A percentile compares a stretch with the other conserved stretches of the same genome.
Evolutionary conservation across 2,888 invertebrate species (phyloP).

Genomic region (Noctua pronuba): DNA sequence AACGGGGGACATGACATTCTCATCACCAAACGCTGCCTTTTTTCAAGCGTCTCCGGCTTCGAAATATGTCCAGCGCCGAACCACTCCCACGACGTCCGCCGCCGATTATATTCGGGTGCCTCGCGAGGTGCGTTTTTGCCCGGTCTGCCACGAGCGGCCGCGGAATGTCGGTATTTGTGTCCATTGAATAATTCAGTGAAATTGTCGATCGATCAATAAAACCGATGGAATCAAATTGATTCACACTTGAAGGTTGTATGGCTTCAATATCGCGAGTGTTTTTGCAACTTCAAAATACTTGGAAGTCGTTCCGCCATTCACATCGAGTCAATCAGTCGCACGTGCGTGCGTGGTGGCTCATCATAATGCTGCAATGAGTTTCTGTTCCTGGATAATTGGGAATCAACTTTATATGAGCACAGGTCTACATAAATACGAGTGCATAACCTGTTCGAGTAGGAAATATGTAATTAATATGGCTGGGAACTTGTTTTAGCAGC

Average conservation of each 20-base stretch:
- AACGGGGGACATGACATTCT: conserved; percentile 90
- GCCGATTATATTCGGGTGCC: conserved; percentile 80
- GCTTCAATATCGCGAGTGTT: conserved; percentile 84
- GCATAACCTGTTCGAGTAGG: conserved; percentile 78
- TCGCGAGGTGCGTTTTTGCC: conserved; percentile 81
- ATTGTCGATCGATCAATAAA: conserved; percentile 90
- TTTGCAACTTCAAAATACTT: conserved; percentile 87
- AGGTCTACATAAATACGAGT: conserved; percentile 67
- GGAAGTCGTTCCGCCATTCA: conserved; percentile 86
- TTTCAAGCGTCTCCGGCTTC: conserved; percentile 80
- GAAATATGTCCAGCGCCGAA: conserved; percentile 79
- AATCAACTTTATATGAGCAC: conserved; percentile 72
- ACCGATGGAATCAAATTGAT: conserved; percentile 89
- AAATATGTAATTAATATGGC: conserved; percentile 74
- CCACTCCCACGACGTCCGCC: conserved; percentile 85
- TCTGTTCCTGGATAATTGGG: conserved; percentile 80
- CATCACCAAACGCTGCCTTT: conserved; percentile 88
- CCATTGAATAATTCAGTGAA: conserved; percentile 88
- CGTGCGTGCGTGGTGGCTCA: conserved; percentile 78
- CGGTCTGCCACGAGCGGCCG: conserved; percentile 81
- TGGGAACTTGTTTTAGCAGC: conserved; percentile 68
- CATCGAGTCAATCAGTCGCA: conserved; percentile 84
- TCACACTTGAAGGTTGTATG: conserved; percentile 88
- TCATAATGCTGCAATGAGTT: conserved; percentile 78
- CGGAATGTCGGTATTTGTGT: conserved; percentile 88